These are phyloP conservation scores for Etia nguti DNA, from an alignment of 2,113 vertebrate species.

Conservation along the genomic window DNA sequence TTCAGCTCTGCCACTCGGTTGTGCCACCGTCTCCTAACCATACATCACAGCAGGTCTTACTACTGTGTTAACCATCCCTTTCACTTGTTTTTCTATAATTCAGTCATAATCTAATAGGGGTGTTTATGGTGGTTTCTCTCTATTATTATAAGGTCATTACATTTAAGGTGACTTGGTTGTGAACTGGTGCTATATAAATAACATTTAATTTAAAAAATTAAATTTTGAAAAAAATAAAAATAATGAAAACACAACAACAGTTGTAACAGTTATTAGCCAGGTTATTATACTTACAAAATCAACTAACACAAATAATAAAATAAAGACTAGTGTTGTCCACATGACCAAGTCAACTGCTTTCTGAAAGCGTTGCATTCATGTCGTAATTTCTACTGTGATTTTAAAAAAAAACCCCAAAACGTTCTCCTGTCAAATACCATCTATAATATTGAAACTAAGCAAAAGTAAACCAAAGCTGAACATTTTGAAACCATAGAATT, in stretches of 20 bases:
- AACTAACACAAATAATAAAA: not conserved
- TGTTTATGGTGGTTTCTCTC: not conserved
- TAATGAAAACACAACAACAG: not conserved
- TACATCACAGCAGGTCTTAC: not conserved
- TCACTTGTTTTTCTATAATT: not conserved
- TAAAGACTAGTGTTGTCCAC: not conserved
- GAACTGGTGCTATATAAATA: not conserved
- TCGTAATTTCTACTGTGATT: not conserved
- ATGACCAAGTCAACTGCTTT: not conserved
- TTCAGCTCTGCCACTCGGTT: not conserved
- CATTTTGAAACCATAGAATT: not conserved
- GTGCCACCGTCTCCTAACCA: not conserved
- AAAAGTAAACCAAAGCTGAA: not conserved
- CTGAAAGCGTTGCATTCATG: not conserved
- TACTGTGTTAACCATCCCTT: not conserved
- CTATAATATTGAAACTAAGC: not conserved
- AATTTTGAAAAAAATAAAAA: not conserved
- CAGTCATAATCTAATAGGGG: not conserved
- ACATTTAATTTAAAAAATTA: accelerated
- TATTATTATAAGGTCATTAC: not conserved
- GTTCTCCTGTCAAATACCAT: not conserved
- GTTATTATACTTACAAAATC: not conserved
- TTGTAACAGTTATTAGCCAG: not conserved
- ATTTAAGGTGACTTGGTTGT: accelerated
- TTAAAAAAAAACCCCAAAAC: accelerated